phyloP scores from a whole-genome alignment of 1,140 invertebrate species.

The Drosophila bocqueti region DNA sequence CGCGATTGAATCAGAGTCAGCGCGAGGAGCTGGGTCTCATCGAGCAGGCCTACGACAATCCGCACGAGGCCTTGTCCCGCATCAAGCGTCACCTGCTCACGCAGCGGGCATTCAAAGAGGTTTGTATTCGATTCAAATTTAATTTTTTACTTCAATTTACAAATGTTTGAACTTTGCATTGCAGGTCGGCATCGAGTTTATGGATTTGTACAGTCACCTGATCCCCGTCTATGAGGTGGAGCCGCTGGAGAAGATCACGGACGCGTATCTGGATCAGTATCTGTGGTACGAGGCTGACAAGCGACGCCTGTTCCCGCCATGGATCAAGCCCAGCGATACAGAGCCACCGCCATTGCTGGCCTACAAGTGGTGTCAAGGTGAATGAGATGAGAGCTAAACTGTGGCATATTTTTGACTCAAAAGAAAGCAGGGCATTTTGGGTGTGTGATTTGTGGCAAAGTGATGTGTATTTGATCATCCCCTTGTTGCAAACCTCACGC shows the following conservation, averaged over 20 bases:
- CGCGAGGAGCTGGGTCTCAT: conserved; percentile 99
- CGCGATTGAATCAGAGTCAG: conserved; percentile 99
- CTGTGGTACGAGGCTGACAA: conserved; percentile 99
- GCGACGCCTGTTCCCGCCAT: conserved; percentile 97
- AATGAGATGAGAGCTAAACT: background rate
- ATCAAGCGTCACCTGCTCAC: conserved; percentile 99
- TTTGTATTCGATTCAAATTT: conserved; percentile 81
- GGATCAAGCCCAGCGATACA: conserved; percentile 99
- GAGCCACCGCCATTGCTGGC: conserved; percentile 99
- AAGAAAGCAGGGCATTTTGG: conserved; percentile 78
- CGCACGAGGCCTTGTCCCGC: conserved; percentile 98
- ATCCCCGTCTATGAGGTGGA: conserved; percentile 99
- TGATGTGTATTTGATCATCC: conserved; percentile 87
- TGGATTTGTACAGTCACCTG: conserved; percentile 99
- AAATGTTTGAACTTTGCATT: background rate
- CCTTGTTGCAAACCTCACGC: conserved; percentile 89
- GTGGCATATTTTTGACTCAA: background rate
- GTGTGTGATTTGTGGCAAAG: conserved; percentile 88
- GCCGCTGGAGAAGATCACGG: conserved; percentile 98
- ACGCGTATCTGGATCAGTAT: conserved; percentile 99
- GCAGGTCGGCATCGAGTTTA: conserved; percentile 99
- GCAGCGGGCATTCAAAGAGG: conserved; percentile 99
- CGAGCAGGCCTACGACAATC: conserved; percentile 99
- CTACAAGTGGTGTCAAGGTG: conserved; percentile 99
- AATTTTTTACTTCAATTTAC: background rate